Percentiles rank a stretch among this genome's conserved stretches.
Evolutionary conservation across 2,797 vertebrate species (phyloP).

Genomic region (Peromyscus aztecus): DNA sequence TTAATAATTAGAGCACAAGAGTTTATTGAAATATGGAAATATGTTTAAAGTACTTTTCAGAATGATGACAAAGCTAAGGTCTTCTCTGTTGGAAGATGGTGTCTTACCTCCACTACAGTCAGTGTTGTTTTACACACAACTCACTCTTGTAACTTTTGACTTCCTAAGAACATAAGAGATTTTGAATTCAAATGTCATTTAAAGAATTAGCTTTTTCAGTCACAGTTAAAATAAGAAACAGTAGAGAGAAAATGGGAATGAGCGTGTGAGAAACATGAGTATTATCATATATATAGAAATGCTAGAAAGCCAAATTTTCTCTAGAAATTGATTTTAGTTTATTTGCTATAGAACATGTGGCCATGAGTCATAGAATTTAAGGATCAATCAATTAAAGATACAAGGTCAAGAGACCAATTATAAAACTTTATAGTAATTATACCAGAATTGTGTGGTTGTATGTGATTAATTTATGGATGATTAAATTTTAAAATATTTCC

Average conservation of each 20-base stretch:
- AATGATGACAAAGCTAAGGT: background rate
- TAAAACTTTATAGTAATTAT: constrained; percentile 36
- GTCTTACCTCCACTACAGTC: background rate
- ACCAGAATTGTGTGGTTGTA: background rate
- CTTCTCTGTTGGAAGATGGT: constrained; percentile 1
- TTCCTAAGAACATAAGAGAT: constrained; percentile 11
- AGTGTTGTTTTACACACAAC: background rate
- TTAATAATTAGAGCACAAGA: constrained; percentile 38
- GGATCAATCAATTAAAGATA: background rate
- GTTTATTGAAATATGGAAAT: constrained; percentile 2
- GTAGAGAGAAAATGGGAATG: background rate
- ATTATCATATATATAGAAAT: constrained; percentile 44
- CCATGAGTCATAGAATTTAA: constrained; percentile 8
- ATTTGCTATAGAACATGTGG: background rate
- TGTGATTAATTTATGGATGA: constrained; percentile 1
- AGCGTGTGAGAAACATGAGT: background rate
- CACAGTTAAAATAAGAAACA: constrained; percentile 45
- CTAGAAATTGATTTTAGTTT: constrained; percentile 5
- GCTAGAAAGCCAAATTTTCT: background rate
- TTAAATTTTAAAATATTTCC: background rate
- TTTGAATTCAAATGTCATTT: constrained; percentile 7
- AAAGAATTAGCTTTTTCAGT: constrained; percentile 4
- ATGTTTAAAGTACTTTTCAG: constrained; percentile 6
- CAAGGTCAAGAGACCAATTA: constrained; percentile 3
- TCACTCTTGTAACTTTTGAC: background rate